These are phyloP conservation scores for Tenodera sinensis DNA, from an alignment of 2,888 invertebrate species.

Conservation along the genomic window DNA sequence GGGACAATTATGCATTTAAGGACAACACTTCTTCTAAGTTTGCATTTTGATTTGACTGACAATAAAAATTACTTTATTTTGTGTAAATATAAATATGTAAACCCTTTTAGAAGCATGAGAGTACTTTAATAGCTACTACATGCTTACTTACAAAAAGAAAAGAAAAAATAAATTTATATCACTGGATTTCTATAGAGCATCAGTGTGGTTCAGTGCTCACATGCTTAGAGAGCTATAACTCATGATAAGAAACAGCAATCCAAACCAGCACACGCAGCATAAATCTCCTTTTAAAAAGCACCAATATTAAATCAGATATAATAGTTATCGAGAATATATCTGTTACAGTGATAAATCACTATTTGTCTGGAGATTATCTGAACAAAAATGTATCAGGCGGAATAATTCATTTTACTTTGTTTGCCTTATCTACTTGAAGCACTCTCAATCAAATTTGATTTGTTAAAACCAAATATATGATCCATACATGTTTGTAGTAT, in stretches of 20 bases:
- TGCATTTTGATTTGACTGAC: background rate
- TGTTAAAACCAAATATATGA: background rate
- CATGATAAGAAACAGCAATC: too few relatives aligned
- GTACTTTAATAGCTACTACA: background rate
- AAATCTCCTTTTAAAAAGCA: background rate
- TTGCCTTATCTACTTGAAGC: background rate
- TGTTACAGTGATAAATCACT: background rate
- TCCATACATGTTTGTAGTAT: background rate
- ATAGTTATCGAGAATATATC: background rate
- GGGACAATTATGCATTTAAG: background rate
- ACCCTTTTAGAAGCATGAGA: background rate
- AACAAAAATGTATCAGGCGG: background rate
- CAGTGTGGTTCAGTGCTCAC: background rate
- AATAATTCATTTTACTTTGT: background rate
- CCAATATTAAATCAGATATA: background rate
- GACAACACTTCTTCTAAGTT: background rate
- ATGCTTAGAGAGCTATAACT: too few relatives aligned
- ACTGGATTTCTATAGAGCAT: background rate
- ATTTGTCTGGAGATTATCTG: background rate
- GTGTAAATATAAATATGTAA: background rate
- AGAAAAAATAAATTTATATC: background rate
- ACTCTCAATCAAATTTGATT: background rate
- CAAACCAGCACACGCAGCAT: background rate
- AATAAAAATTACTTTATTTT: background rate
- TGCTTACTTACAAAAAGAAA: background rate